Evolutionary conservation across 1,140 invertebrate species (phyloP).

Genomic region (Atta cephalotes): DNA sequence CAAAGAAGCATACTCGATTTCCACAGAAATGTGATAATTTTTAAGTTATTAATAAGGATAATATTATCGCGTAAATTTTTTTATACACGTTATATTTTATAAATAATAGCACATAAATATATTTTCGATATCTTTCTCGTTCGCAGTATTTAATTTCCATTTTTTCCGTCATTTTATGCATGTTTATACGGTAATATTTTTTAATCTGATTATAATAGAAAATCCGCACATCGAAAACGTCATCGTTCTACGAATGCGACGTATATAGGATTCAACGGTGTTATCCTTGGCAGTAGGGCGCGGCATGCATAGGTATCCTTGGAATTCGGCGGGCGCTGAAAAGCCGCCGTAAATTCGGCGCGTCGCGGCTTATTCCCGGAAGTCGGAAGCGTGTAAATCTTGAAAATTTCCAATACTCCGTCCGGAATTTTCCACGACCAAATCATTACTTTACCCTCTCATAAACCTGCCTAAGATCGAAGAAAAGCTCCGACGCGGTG

Average conservation of each 20-base stretch:
- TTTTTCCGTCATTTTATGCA: not conserved
- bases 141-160: not conserved
- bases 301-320: constrained; percentile 23
- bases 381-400: constrained; percentile 76
- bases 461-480: constrained; percentile 65
- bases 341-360: constrained; percentile 67
- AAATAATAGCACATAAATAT: not conserved
- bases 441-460: constrained; percentile 62
- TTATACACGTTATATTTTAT: not conserved
- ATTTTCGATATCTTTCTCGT: not conserved
- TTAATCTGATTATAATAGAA: not conserved
- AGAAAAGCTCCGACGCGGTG: not conserved
- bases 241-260: not conserved
- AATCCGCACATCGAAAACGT: not conserved
- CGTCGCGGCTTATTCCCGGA: constrained; percentile 61
- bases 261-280: not conserved
- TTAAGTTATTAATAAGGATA: not conserved
- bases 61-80: not conserved
- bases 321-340: constrained; percentile 51
- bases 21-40: not conserved
- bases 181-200: not conserved
- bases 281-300: constrained; percentile 20
- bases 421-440: constrained; percentile 66
- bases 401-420: constrained; percentile 68
- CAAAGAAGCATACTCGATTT: not conserved